A percentile compares a stretch with the other conserved stretches of the same genome.
Conservation (phyloP, 2,797 vertebrate genomes). For the Enteromius argenteus region DNA sequence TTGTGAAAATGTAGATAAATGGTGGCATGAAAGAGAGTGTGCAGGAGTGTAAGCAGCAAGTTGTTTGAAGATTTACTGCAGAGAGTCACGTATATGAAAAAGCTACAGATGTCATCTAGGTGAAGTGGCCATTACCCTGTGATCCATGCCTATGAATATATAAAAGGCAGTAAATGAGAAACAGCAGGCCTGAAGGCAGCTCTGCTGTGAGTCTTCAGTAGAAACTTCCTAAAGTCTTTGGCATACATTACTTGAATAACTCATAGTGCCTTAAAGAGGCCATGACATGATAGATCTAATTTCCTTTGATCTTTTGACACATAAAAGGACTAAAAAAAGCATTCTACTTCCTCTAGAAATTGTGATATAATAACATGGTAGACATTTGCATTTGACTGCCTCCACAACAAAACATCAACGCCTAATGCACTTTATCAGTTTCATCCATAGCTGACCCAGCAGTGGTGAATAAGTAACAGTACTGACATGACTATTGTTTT, state of each 20-base stretch:
- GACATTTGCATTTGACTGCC: not conserved
- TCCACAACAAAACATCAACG: not conserved
- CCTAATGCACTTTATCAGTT: not conserved
- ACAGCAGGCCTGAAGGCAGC: constrained; percentile 6
- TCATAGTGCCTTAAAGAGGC: not conserved
- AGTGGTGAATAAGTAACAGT: too few relatives aligned
- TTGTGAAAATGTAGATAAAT: not conserved
- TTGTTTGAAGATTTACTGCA: not conserved
- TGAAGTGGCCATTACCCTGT: constrained; percentile 20
- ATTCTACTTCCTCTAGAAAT: not conserved
- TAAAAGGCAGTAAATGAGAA: constrained; percentile 28
- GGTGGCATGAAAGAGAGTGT: not conserved
- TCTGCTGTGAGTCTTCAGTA: not conserved
- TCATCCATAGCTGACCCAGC: too few relatives aligned
- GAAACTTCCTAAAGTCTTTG: not conserved
- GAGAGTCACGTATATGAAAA: constrained; percentile 20
- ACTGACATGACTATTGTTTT: not conserved
- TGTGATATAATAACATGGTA: not conserved
- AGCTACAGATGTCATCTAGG: constrained; percentile 28
- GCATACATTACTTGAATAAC: not conserved
- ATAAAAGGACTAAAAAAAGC: not conserved
- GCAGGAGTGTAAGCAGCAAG: not conserved
- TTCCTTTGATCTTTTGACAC: not conserved
- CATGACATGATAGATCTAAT: not conserved
- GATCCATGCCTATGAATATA: constrained; percentile 43